Percentiles rank a stretch among this genome's conserved stretches.
Conservation (phyloP, 1,140 invertebrate genomes). For the Drosophila varians region DNA sequence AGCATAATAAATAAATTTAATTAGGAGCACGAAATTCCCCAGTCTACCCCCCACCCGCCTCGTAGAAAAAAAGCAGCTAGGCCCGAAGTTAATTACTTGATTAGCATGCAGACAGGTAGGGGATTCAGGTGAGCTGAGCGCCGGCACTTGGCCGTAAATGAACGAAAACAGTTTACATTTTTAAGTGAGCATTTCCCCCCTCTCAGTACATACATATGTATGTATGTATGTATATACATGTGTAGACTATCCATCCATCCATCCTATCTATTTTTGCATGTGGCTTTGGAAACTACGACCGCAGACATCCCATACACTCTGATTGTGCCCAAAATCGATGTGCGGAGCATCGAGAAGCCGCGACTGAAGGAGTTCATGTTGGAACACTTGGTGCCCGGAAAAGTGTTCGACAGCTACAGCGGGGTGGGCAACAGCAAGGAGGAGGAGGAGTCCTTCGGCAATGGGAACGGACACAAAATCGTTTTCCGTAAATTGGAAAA, state of each 20-base stretch:
- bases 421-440: slow-evolving; percentile 75
- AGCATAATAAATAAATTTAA: slow-evolving; percentile 35
- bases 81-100: slow-evolving; percentile 53
- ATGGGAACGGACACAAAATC: slow-evolving; percentile 83
- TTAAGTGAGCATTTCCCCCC: slow-evolving; percentile 50
- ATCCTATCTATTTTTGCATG: slow-evolving; percentile 14
- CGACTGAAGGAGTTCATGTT: slow-evolving; percentile 85
- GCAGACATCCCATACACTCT: slow-evolving; percentile 86
- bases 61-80: slow-evolving; percentile 8
- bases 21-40: slow-evolving; percentile 15
- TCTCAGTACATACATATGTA: neutral
- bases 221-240: too few species aligned
- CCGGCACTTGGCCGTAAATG: slow-evolving; percentile 32
- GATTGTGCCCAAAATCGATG: slow-evolving; percentile 85
- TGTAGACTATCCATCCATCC: too few species aligned
- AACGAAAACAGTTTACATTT: slow-evolving; percentile 60
- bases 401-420: slow-evolving; percentile 84
- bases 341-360: slow-evolving; percentile 84
- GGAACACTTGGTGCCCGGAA: slow-evolving; percentile 85
- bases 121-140: slow-evolving; percentile 16
- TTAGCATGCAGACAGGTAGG: slow-evolving; percentile 50
- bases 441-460: slow-evolving; percentile 77
- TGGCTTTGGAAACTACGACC: slow-evolving; percentile 41
- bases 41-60: slow-evolving; percentile 2
- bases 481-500: slow-evolving; percentile 84